Percentiles rank a stretch among this genome's conserved stretches.
Conservation (phyloP, 2,888 invertebrate genomes). For the Philopedon plagiatum region DNA sequence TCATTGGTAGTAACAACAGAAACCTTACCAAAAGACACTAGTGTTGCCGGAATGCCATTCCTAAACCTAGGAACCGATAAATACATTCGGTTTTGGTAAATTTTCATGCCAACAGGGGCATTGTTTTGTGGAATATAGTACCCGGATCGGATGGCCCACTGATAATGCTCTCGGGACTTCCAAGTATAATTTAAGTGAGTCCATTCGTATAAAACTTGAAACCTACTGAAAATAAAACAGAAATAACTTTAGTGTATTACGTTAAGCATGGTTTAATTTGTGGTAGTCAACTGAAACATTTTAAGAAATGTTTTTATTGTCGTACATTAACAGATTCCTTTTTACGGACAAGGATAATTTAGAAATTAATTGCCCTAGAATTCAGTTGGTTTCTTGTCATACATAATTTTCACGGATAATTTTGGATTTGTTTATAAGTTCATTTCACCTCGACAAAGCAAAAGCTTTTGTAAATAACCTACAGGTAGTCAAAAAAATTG, state of each 20-base stretch:
- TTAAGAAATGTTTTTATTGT: no score
- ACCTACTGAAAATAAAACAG: constrained; percentile 7
- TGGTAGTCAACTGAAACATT: no score
- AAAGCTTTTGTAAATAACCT: no score
- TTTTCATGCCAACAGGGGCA: constrained; percentile 78
- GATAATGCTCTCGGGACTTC: constrained; percentile 73
- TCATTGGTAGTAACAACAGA: constrained; percentile 54
- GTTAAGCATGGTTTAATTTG: no score
- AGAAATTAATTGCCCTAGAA: no score
- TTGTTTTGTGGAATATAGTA: constrained; percentile 79
- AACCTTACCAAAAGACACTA: constrained; percentile 60
- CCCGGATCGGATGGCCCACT: constrained; percentile 71
- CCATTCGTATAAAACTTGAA: constrained; percentile 74
- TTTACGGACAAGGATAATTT: no score
- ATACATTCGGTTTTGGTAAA: constrained; percentile 77
- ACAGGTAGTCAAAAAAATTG: no score
- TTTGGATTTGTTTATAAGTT: no score
- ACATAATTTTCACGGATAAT: no score
- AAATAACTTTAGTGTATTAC: not conserved
- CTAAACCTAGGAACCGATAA: constrained; percentile 78
- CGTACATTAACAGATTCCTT: no score
- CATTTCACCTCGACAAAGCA: no score
- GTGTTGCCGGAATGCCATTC: constrained; percentile 79
- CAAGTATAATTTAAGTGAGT: constrained; percentile 78
- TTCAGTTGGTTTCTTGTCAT: no score